phyloP scores from a whole-genome alignment of 2,888 invertebrate species.

The Leptopterna dolabrata region DNA sequence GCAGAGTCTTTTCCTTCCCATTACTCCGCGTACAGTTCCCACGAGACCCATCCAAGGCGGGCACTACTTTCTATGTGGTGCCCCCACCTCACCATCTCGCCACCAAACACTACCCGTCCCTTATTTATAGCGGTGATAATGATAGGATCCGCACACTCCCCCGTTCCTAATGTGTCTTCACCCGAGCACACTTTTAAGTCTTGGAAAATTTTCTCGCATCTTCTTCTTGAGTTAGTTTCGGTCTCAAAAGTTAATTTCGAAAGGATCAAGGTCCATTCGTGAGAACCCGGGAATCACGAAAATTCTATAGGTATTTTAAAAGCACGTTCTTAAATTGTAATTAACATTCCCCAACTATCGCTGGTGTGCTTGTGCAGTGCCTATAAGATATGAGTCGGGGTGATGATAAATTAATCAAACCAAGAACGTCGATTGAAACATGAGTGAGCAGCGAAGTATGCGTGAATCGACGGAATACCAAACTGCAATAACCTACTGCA shows the following conservation, averaged over 20 bases:
- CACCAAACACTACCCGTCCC: background rate
- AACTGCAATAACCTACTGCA: no score
- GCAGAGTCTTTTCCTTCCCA: constrained; percentile 1
- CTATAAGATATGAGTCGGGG: no score
- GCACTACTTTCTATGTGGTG: background rate
- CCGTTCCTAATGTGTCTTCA: constrained; percentile 23
- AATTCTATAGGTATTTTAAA: no score
- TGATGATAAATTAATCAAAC: no score
- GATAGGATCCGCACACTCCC: constrained; percentile 26
- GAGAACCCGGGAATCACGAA: no score
- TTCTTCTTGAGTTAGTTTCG: background rate
- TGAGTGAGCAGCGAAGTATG: no score
- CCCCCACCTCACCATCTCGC: background rate
- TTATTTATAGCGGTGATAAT: constrained; percentile 19
- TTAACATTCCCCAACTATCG: no score
- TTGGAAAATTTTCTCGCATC: background rate
- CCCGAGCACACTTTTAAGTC: background rate
- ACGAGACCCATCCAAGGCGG: background rate
- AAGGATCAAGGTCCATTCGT: no score
- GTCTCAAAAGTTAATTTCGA: background rate
- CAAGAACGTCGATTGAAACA: no score
- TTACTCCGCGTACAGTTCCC: background rate
- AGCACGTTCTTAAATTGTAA: no score
- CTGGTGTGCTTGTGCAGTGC: no score
- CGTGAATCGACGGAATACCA: no score